Base-by-base conservation (phyloP, 2,888 invertebrate genomes). In the Apocheima hispidaria region DNA sequence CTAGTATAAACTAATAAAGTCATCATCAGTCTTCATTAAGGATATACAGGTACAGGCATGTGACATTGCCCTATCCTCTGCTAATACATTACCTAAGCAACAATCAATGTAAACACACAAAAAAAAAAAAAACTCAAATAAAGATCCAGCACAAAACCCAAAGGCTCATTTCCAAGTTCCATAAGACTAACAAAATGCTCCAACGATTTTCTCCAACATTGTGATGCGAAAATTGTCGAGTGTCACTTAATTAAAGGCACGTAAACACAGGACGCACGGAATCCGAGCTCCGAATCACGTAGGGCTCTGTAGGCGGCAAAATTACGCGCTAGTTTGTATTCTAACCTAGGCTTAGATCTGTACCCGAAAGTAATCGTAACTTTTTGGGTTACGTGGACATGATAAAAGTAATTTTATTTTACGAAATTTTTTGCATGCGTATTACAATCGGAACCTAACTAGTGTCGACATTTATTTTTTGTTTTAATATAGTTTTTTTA, bases 251-350 rank as follows among this genome's bases (percentile, higher is more conserved):
- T 70, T 70, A 70, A 60, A 60, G 56, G 55, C 66, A 68, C 70
- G 70, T 68, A 70, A 70, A 68, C 68, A 68, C 60, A 59, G 68
- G 66, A 70, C 68, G 70, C 70, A 68, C 70, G 61, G 49, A 65
- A 48, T 62, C 62, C 68, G 65, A 62, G 70, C 66, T 60, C 54
- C 43, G 60, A 70, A 68, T 70, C 64, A 67, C 56, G 61, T 61
- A 62, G 30, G 60, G 53, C 62, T 58, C 54, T 68, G 62, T 50
- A 58, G 52, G 58, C 59, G 60, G 52, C 55, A 18, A 53, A 66
- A 70, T 70, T 68, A 66, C 63, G 50, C 43, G 51, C 65, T 61
- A 18, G 35, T 53, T 68, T 66, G 65, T 61, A 60, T 60, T 60
- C 51, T 46, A 33, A 30, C n/a, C 58, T 58, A 58, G 62, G 20